Percentiles rank a stretch among this genome's conserved stretches.
These are phyloP conservation scores for Lagria hirta DNA, from an alignment of 2,888 invertebrate species.

Conservation along the genomic window DNA sequence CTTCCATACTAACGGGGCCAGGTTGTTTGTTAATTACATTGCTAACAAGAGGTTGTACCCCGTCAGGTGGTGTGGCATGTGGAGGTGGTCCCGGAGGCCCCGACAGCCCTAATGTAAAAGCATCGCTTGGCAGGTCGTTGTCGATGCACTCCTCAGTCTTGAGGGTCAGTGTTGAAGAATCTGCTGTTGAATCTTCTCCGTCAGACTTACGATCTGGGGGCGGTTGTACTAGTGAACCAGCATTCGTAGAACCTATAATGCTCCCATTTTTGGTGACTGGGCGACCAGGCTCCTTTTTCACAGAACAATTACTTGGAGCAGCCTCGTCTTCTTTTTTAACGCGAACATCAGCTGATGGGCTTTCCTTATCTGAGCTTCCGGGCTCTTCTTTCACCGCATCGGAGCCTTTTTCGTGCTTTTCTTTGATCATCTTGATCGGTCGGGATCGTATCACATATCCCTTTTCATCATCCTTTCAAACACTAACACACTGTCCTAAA, in stretches of 20 bases:
- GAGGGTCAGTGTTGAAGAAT: constrained; percentile 38
- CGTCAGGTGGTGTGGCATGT: constrained; percentile 59
- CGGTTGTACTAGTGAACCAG: constrained; percentile 51
- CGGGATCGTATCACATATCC: constrained; percentile 44
- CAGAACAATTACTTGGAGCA: constrained; percentile 42
- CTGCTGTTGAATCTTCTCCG: constrained; percentile 37
- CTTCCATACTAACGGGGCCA: constrained; percentile 81
- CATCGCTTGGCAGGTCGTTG: constrained; percentile 49
- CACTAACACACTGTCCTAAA: constrained; percentile 45
- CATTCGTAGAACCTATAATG: constrained; percentile 53
- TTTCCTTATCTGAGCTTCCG: constrained; percentile 52
- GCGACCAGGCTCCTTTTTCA: constrained; percentile 49
- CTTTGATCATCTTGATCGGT: constrained; percentile 54
- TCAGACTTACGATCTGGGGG: constrained; percentile 49
- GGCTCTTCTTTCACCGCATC: constrained; percentile 55
- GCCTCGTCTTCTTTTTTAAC: constrained; percentile 53
- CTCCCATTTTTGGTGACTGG: constrained; percentile 53
- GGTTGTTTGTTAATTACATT: constrained; percentile 79
- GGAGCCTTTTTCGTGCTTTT: constrained; percentile 55
- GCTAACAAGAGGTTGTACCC: constrained; percentile 72
- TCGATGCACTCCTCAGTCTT: constrained; percentile 52
- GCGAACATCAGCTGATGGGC: constrained; percentile 48
- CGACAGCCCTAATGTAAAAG: constrained; percentile 47
- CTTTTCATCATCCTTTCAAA: constrained; percentile 49
- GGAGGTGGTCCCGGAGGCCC: constrained; percentile 42